Evolutionary conservation across 2,113 vertebrate genomes (phyloP), one percentile per base, ranked within the genome.

Genomic region (Zapornia atra): DNA sequence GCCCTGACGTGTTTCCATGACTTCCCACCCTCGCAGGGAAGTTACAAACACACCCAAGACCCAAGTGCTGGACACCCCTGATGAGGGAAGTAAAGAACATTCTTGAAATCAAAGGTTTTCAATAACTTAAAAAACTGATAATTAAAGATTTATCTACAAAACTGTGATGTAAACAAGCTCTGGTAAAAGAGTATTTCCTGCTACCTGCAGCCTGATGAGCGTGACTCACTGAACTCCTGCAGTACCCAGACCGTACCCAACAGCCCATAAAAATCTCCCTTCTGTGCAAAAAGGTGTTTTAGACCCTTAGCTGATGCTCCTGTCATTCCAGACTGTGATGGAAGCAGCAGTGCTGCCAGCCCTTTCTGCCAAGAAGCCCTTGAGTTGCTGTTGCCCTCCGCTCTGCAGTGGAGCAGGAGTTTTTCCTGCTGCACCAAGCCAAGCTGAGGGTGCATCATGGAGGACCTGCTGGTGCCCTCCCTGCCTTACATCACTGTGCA

Each of bases 401-500:
- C 31, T 51, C 12, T 16, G 75, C 5, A 36, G 36, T 40, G 40
- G 17, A 51, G 40, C 31, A 15, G 29, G 20, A 6, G 46, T 61
- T 68, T 54, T 33, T 82, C 24, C 38, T 34, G 36, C 5, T 36
- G 57, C 46, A 71, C 8, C 8, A 18, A n/a, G 51, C 10, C 2
- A 11, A 65, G 54, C 18, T 2, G 24, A 17, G 44, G 56, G 3
- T 1, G 4, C 7, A 5, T 4, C 8, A 13, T 12, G 66, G 18
- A 48, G 61, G 64, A n/a, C 2, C 36, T 6, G 0, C 9, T 5
- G 11, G 11, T 20, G 46, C 38, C 25, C 56, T 33, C 15, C 14
- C 0, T 10, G 3, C 12, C n/a, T 98, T 86, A 99, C 99, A 99
- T 99, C 5, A 95, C 91, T 12, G 87, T 78, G 53, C 99, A 99